phyloP scores from a whole-genome alignment of 2,888 invertebrate genomes.

The Pammene aurita region DNA sequence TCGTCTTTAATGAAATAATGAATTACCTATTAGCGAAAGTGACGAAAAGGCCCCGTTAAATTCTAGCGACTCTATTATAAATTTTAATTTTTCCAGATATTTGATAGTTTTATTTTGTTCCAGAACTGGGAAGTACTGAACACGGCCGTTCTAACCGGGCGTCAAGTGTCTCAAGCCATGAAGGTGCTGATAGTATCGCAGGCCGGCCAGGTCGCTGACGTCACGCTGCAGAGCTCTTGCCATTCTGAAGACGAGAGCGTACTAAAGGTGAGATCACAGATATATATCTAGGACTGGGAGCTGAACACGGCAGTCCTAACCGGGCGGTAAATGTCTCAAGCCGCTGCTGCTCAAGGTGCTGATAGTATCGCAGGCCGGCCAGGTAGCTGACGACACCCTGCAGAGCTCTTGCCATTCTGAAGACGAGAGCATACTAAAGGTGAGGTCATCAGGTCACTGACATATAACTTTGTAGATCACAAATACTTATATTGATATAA shows the following conservation, averaged over 20 bases:
- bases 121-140: conserved; percentile 98
- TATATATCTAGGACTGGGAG: no score
- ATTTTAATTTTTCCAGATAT: no score
- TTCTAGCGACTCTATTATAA: no score
- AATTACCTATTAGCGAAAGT: no score
- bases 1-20: no score
- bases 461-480: not conserved
- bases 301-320: conserved; percentile 98
- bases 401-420: conserved; percentile 97
- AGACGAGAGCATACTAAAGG: conserved; percentile 98
- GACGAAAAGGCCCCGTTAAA: no score
- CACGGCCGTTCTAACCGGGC: conserved; percentile 96
- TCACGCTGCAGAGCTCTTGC: conserved; percentile 96
- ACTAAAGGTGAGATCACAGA: conserved; percentile 89
- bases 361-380: conserved; percentile 96
- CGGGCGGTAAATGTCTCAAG: conserved; percentile 95
- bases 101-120: conserved; percentile 50
- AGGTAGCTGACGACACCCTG: conserved; percentile 96
- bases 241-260: conserved; percentile 98
- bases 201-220: conserved; percentile 96
- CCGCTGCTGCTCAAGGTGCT: conserved; percentile 98
- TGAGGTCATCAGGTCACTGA: conserved; percentile 74
- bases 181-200: conserved; percentile 97
- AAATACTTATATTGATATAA: no score
- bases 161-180: conserved; percentile 97